Evolutionary conservation across 2,888 invertebrate species (phyloP).

Genomic region (Harpalus rufipes): DNA sequence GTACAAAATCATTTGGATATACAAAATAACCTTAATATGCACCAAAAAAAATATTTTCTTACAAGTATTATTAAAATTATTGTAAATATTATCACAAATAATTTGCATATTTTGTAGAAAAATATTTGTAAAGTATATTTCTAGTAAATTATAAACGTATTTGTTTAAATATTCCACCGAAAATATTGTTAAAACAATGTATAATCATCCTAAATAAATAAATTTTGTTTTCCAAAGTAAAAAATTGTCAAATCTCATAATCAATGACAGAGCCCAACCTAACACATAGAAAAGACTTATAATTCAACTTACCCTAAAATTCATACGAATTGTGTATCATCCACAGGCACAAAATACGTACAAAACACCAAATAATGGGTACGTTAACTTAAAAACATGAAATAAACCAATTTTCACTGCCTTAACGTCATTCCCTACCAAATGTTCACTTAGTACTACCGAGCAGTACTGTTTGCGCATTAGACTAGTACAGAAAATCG

Average conservation of each 20-base stretch:
- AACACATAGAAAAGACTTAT: slow-evolving; percentile 20
- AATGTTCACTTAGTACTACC: slow-evolving; percentile 57
- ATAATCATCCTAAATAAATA: background rate
- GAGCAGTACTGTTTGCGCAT: slow-evolving; percentile 66
- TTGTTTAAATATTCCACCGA: too few relatives aligned
- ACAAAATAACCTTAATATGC: background rate
- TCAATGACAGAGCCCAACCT: slow-evolving; percentile 70
- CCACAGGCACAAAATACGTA: slow-evolving; percentile 60
- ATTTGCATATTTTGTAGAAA: background rate
- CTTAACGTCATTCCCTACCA: slow-evolving; percentile 60
- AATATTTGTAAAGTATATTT: background rate
- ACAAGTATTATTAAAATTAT: background rate
- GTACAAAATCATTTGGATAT: background rate
- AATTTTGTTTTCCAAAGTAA: slow-evolving; percentile 20
- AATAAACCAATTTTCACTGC: slow-evolving; percentile 63
- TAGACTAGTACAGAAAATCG: slow-evolving; percentile 43
- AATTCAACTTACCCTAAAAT: slow-evolving; percentile 54
- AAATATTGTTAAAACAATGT: background rate
- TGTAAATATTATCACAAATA: background rate
- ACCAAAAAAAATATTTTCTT: background rate
- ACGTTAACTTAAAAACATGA: slow-evolving; percentile 66
- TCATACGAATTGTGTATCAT: slow-evolving; percentile 13
- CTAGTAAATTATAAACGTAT: background rate
- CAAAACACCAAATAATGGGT: slow-evolving; percentile 59
- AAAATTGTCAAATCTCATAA: slow-evolving; percentile 63